These are phyloP conservation scores for Dolomedes plantarius DNA, from an alignment of 2,888 invertebrate species.

Conservation along the genomic window DNA sequence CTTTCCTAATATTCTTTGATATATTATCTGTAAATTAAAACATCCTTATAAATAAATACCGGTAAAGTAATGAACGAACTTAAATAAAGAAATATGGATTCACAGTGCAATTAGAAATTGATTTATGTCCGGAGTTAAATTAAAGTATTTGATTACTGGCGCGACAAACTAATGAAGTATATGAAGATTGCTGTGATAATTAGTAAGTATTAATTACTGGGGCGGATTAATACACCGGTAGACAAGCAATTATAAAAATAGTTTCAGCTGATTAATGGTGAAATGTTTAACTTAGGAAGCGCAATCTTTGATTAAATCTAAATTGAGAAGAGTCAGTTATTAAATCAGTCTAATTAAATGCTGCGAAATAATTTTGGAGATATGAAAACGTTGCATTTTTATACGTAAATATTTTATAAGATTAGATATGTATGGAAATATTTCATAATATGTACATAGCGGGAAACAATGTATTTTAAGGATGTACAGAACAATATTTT, in stretches of 20 bases:
- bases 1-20: too few relatives aligned
- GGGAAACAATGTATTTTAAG: too few relatives aligned
- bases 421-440: too few relatives aligned
- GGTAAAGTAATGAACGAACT: too few relatives aligned
- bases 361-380: too few relatives aligned
- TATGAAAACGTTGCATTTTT: too few relatives aligned
- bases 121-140: not conserved
- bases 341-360: not conserved
- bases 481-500: too few relatives aligned
- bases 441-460: too few relatives aligned
- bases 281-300: not conserved
- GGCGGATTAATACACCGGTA: not conserved
- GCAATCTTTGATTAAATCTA: not conserved
- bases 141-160: not conserved
- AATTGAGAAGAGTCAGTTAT: not conserved
- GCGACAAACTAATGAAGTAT: not conserved
- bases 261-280: not conserved
- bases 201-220: not conserved
- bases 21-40: too few relatives aligned
- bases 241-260: not conserved
- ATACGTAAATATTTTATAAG: too few relatives aligned
- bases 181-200: not conserved
- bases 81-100: not conserved
- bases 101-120: not conserved
- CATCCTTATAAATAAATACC: too few relatives aligned